phyloP scores from a whole-genome alignment of 2,888 invertebrate genomes.

The Alloplasta piceator region DNA sequence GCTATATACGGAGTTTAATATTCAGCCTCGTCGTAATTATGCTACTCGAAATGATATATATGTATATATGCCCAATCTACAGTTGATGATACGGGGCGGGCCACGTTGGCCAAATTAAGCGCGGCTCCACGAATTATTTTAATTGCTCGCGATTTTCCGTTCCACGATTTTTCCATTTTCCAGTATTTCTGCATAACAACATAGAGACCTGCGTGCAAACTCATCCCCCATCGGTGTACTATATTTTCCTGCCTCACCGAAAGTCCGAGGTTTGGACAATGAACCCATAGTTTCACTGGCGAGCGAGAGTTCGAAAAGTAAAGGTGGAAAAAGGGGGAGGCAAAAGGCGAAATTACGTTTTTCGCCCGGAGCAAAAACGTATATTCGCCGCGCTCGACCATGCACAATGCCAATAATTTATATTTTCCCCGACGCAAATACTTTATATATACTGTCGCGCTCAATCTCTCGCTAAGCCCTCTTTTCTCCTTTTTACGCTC shows the following conservation, averaged over 20 bases:
- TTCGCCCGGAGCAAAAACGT: neutral
- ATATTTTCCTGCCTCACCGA: no score
- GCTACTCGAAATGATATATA: conserved; percentile 20
- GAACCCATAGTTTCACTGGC: no score
- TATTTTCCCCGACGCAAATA: conserved; percentile 35
- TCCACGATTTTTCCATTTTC: conserved; percentile 25
- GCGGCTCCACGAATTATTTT: conserved; percentile 46
- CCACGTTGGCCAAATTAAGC: conserved; percentile 49
- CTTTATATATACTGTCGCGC: conserved; percentile 30
- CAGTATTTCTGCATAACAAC: conserved; percentile 32
- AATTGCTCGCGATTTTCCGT: conserved; percentile 56
- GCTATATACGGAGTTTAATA: conserved; percentile 8
- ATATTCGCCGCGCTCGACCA: conserved; percentile 30
- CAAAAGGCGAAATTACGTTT: conserved; percentile 26
- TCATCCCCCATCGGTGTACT: neutral
- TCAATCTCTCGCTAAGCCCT: conserved; percentile 27
- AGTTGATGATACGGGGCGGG: conserved; percentile 28
- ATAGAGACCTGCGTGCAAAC: neutral
- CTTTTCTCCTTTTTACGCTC: neutral
- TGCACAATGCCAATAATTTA: conserved; percentile 47
- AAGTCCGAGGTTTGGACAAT: no score
- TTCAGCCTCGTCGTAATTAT: conserved; percentile 24
- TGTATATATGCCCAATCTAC: neutral
- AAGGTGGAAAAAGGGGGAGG: conserved; percentile 1
- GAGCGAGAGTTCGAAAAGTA: conserved; percentile 3